A percentile compares a stretch with the other conserved stretches of the same genome.
Conservation (phyloP, 2,113 vertebrate genomes). For the Glaucidium brasilianum region DNA sequence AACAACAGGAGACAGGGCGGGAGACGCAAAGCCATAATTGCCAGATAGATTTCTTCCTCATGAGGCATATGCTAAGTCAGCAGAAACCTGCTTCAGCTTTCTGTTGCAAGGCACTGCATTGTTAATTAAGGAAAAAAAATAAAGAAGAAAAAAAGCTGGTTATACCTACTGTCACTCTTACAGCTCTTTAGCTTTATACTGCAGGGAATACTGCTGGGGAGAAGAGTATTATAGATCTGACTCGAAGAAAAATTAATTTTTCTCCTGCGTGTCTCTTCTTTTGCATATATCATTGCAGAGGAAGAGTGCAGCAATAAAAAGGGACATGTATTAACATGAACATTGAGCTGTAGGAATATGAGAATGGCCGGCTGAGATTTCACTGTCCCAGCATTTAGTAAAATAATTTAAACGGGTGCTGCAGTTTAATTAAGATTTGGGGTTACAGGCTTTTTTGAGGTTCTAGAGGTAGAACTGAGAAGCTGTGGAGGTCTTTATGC, state of each 20-base stretch:
- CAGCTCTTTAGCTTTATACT: background rate
- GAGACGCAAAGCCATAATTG: conserved; percentile 36
- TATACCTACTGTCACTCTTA: background rate
- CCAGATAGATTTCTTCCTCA: conserved; percentile 56
- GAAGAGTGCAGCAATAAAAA: background rate
- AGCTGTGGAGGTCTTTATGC: background rate
- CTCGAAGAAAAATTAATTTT: background rate
- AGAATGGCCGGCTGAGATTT: conserved; percentile 34
- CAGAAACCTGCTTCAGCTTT: conserved; percentile 46
- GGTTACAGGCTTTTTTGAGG: background rate
- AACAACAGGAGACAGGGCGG: conserved; percentile 46
- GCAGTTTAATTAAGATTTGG: conserved; percentile 24
- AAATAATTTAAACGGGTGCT: background rate
- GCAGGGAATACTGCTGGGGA: background rate
- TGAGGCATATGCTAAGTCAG: conserved; percentile 51
- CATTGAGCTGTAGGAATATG: background rate
- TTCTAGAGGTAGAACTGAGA: background rate
- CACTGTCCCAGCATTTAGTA: conserved; percentile 15
- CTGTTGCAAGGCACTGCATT: conserved; percentile 18
- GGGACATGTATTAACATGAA: conserved; percentile 23
- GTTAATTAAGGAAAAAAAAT: background rate
- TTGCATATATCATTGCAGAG: background rate
- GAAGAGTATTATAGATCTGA: background rate
- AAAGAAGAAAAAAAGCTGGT: background rate
- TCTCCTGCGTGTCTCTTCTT: background rate